phyloP scores from a whole-genome alignment of 1,140 invertebrate genomes.

The Zaprionus africanus region DNA sequence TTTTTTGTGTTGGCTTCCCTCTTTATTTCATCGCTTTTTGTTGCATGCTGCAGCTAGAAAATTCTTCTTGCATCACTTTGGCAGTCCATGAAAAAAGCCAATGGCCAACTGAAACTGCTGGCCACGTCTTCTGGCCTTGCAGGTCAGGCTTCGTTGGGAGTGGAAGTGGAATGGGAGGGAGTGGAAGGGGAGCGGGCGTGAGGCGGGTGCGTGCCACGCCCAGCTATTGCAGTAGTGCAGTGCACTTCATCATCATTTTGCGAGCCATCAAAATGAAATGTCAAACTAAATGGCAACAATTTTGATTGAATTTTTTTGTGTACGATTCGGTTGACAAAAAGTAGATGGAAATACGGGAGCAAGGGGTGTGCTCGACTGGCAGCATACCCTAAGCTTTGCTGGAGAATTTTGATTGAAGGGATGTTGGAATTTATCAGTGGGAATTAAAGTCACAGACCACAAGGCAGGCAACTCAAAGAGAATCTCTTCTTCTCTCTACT shows the following conservation, averaged over 20 bases:
- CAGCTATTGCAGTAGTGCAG: conserved; percentile 31
- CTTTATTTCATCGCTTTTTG: conserved; percentile 3
- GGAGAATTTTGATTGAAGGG: too few relatives aligned
- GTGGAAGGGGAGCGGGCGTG: too few relatives aligned
- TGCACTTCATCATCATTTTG: conserved; percentile 77
- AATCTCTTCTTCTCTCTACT: too few relatives aligned
- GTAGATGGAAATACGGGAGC: neutral
- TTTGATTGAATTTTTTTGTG: conserved; percentile 77
- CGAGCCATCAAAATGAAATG: conserved; percentile 77
- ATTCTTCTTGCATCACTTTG: conserved; percentile 63
- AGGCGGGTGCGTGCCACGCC: conserved; percentile 43
- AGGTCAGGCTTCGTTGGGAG: neutral
- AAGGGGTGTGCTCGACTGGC: neutral
- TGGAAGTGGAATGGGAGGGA: neutral
- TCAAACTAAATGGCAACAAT: conserved; percentile 83
- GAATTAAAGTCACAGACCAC: too few relatives aligned
- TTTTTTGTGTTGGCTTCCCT: conserved; percentile 44
- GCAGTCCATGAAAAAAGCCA: conserved; percentile 67
- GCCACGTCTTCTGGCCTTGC: conserved; percentile 2
- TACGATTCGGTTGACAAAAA: conserved; percentile 9
- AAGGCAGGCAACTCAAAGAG: too few relatives aligned
- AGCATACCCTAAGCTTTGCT: neutral
- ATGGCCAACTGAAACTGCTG: conserved; percentile 43
- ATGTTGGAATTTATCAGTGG: too few relatives aligned
- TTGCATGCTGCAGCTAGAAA: conserved; percentile 33